Percentiles rank a stretch among this genome's conserved stretches.
These are phyloP conservation scores for Penaeus indicus DNA, from an alignment of 1,140 invertebrate species.

Conservation along the genomic window DNA sequence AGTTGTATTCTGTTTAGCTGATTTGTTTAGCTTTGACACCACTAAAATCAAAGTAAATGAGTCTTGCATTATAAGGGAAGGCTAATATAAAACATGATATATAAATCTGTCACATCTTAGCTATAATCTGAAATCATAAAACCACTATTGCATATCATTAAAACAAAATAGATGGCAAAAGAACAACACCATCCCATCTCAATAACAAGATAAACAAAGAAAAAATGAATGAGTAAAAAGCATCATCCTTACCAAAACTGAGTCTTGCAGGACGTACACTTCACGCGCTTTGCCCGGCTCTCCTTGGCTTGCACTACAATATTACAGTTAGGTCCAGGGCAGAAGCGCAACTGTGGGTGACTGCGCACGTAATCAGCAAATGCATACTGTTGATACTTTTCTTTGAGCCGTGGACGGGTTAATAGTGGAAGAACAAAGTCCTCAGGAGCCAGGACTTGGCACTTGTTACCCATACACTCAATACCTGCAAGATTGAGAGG, in stretches of 20 bases:
- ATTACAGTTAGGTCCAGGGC: constrained; percentile 96
- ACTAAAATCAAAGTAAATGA: too few species aligned
- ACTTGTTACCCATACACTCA: constrained; percentile 96
- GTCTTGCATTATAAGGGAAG: too few species aligned
- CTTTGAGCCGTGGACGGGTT: constrained; percentile 82
- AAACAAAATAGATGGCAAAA: background rate
- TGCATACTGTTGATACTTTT: constrained; percentile 94
- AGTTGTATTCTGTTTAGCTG: too few species aligned
- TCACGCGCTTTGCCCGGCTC: constrained; percentile 82
- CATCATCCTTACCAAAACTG: constrained; percentile 80
- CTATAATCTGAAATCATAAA: too few species aligned
- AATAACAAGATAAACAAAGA: background rate
- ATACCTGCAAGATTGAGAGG: constrained; percentile 75
- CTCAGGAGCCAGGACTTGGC: constrained; percentile 91
- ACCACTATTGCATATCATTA: too few species aligned
- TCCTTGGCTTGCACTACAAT: constrained; percentile 85
- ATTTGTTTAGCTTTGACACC: too few species aligned
- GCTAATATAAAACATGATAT: too few species aligned
- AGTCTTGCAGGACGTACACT: constrained; percentile 84
- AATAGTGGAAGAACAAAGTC: constrained; percentile 93
- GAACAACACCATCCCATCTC: background rate
- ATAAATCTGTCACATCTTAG: too few species aligned
- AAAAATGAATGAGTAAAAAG: background rate
- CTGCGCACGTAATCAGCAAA: constrained; percentile 96
- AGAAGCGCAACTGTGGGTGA: constrained; percentile 91